Evolutionary conservation across 2,888 invertebrate genomes (phyloP).

Genomic region (Thymelicus lineola): DNA sequence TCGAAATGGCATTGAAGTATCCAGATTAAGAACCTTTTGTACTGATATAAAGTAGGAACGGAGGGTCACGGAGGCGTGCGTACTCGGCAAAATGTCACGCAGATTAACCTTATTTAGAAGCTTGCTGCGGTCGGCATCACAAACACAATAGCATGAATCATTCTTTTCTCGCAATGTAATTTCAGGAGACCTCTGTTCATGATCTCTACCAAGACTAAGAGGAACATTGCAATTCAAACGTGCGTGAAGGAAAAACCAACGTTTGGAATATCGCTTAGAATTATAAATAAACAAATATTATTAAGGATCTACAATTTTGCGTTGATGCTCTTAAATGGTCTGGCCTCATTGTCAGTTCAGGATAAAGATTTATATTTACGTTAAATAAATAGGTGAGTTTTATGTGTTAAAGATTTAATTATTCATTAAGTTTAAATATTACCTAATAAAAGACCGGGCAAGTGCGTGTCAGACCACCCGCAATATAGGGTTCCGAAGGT

Average conservation of each 20-base stretch:
- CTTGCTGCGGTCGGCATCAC: conserved; percentile 61
- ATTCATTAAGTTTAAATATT: too few species aligned
- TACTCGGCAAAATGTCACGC: conserved; percentile 60
- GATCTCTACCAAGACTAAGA: conserved; percentile 21
- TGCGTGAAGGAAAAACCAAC: not conserved
- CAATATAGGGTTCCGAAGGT: too few species aligned
- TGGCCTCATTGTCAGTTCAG: too few species aligned
- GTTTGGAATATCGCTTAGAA: not conserved
- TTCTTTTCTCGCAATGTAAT: conserved; percentile 63
- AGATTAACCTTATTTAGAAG: conserved; percentile 69
- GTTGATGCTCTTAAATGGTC: too few species aligned
- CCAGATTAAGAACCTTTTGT: conserved; percentile 44
- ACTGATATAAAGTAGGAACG: conserved; percentile 41
- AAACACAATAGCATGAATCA: conserved; percentile 72
- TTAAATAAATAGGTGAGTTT: too few species aligned
- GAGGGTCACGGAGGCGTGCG: conserved; percentile 51
- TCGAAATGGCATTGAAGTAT: conserved; percentile 39
- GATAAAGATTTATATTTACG: too few species aligned
- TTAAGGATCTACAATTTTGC: too few species aligned
- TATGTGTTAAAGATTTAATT: too few species aligned
- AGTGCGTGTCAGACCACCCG: too few species aligned
- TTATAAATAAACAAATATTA: too few species aligned
- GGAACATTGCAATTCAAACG: conserved; percentile 39
- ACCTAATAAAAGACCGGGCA: too few species aligned
- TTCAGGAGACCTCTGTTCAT: conserved; percentile 28